A percentile compares a stretch with the other conserved stretches of the same genome.
Evolutionary conservation across 2,113 vertebrate species (phyloP).

Genomic region (Argyrosomus japonicus): DNA sequence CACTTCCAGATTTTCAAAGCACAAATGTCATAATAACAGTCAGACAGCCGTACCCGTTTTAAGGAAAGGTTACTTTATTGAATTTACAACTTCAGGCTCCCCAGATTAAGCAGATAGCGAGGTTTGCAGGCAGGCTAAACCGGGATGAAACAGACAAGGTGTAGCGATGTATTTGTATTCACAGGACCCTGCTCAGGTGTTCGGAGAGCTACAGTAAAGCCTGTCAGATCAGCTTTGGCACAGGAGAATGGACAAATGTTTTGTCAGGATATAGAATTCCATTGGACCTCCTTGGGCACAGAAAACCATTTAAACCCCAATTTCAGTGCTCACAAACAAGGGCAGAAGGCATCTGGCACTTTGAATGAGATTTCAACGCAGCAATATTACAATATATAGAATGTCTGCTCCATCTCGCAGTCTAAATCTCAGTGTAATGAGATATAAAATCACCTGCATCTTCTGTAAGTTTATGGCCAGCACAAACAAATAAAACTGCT

Average conservation of each 20-base stretch:
- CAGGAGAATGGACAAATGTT: slow-evolving; percentile 68
- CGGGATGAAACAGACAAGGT: slow-evolving; percentile 43
- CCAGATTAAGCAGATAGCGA: slow-evolving; percentile 39
- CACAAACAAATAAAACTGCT: slow-evolving; percentile 4
- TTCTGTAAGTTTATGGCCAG: neutral
- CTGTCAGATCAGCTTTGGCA: slow-evolving; percentile 54
- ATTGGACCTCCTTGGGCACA: slow-evolving; percentile 54
- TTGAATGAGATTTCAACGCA: slow-evolving; percentile 43
- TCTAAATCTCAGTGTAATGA: slow-evolving; percentile 35
- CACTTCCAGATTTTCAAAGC: neutral
- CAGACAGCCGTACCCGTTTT: slow-evolving; percentile 10
- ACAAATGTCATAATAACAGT: slow-evolving; percentile 26
- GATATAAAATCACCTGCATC: slow-evolving; percentile 34
- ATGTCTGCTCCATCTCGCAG: slow-evolving; percentile 7
- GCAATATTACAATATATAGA: slow-evolving; percentile 38
- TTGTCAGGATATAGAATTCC: slow-evolving; percentile 65
- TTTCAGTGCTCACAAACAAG: slow-evolving; percentile 59
- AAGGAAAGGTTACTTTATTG: slow-evolving; percentile 41
- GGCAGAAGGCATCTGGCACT: slow-evolving; percentile 42
- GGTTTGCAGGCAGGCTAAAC: slow-evolving; percentile 15
- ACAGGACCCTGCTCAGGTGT: slow-evolving; percentile 48
- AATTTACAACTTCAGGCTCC: slow-evolving; percentile 42
- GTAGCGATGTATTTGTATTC: slow-evolving; percentile 65
- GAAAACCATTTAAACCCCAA: slow-evolving; percentile 61
- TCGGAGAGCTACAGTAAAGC: slow-evolving; percentile 62